Conservation (phyloP, 2,888 invertebrate species). For the Cyaniris semiargus region DNA sequence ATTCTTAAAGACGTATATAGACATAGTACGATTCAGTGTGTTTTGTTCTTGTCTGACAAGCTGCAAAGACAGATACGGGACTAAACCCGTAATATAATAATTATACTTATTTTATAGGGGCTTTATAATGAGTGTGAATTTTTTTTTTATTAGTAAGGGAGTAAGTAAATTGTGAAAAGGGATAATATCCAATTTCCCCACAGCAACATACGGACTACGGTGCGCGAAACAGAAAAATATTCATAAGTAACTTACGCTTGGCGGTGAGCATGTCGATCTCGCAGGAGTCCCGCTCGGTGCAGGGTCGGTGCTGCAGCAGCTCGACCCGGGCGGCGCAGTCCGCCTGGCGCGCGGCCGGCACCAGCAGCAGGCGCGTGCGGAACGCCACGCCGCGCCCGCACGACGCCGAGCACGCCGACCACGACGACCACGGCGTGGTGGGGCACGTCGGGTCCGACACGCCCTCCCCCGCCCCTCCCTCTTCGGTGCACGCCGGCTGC, state of each 20-base stretch:
- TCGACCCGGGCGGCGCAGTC: constrained; percentile 85
- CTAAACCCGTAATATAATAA: too few species aligned
- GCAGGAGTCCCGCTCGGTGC: constrained; percentile 84
- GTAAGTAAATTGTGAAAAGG: not conserved
- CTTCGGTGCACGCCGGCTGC: constrained; percentile 83
- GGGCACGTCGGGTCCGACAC: constrained; percentile 84
- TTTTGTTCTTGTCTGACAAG: too few species aligned
- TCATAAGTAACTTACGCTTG: constrained; percentile 81
- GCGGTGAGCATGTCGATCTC: constrained; percentile 87
- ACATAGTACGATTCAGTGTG: too few species aligned
- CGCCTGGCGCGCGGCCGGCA: constrained; percentile 83
- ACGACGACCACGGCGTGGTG: constrained; percentile 93
- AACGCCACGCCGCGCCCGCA: constrained; percentile 90
- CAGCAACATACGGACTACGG: too few species aligned
- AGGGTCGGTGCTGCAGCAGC: constrained; percentile 87
- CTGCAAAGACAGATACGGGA: too few species aligned
- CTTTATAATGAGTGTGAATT: too few species aligned
- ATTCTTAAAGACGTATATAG: too few species aligned
- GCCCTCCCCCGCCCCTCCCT: constrained; percentile 71
- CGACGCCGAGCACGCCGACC: constrained; percentile 94
- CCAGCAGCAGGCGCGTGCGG: constrained; percentile 85
- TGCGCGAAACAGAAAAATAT: not conserved
- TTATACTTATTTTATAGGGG: too few species aligned
- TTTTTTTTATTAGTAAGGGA: too few species aligned
- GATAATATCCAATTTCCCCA: not conserved